Percentiles rank a stretch among this genome's conserved stretches.
Conservation (phyloP, 2,888 invertebrate genomes). For the Apantesis nais region DNA sequence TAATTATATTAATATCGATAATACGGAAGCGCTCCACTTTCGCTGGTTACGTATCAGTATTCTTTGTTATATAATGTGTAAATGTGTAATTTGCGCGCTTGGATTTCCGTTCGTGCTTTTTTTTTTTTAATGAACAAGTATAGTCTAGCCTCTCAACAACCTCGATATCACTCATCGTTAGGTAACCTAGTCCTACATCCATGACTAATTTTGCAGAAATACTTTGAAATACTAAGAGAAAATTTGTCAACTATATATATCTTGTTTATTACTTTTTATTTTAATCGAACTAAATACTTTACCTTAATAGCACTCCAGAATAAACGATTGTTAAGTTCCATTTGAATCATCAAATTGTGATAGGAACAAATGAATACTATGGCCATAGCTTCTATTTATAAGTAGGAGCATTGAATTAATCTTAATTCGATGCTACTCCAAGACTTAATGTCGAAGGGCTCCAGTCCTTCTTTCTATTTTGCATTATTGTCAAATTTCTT, state of each 20-base stretch:
- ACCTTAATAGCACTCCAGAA: no score
- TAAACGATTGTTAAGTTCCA: no score
- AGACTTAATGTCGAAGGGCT: no score
- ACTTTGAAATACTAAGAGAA: not conserved
- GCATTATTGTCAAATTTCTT: no score
- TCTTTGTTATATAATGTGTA: slow-evolving; percentile 25
- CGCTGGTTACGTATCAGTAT: slow-evolving; percentile 55
- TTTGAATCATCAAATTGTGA: no score
- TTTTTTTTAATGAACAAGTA: not conserved
- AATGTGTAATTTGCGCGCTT: slow-evolving; percentile 18
- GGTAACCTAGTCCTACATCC: slow-evolving; percentile 1
- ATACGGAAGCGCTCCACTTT: slow-evolving; percentile 64
- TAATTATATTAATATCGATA: slow-evolving; percentile 13
- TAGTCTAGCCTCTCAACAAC: not conserved
- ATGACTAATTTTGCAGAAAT: not conserved
- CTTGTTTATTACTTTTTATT: not conserved
- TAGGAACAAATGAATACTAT: no score
- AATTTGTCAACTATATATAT: not conserved
- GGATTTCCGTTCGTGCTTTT: slow-evolving; percentile 11
- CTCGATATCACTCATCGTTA: not conserved
- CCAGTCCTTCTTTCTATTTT: no score
- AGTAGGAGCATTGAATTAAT: no score
- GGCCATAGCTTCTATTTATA: no score
- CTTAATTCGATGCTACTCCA: no score
- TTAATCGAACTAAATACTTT: no score